Conservation (phyloP, 2,113 vertebrate species). For the Corydoras maculifer region DNA sequence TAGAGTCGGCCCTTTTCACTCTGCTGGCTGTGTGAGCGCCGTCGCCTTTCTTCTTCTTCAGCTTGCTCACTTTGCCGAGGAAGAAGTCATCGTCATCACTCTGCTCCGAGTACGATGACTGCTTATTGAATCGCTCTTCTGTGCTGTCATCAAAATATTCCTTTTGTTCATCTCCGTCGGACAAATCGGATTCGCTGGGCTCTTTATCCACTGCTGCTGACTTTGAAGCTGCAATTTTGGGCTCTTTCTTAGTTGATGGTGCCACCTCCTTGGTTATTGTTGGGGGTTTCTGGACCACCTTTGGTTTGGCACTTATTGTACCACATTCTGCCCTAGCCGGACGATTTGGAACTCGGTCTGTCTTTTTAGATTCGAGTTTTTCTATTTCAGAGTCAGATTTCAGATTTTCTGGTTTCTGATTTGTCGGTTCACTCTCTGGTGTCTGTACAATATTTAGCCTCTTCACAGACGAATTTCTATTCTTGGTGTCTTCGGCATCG, state of each 20-base stretch:
- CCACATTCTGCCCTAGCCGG: slow-evolving; percentile 10
- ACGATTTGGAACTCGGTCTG: not conserved
- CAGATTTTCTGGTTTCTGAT: not conserved
- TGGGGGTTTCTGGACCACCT: slow-evolving; percentile 10
- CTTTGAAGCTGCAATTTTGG: slow-evolving; percentile 26
- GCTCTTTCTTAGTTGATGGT: slow-evolving; percentile 18
- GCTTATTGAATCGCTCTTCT: slow-evolving; percentile 88
- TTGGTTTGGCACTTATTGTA: slow-evolving; percentile 11
- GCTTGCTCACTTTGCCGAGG: slow-evolving; percentile 81
- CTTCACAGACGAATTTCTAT: not conserved
- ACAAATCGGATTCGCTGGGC: slow-evolving; percentile 61
- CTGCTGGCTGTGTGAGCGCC: slow-evolving; percentile 29
- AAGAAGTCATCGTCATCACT: slow-evolving; percentile 85
- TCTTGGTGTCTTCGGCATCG: slow-evolving; percentile 11
- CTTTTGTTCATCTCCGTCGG: slow-evolving; percentile 58
- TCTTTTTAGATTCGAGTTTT: not conserved
- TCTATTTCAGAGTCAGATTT: not conserved
- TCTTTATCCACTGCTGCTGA: not conserved
- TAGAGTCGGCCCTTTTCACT: slow-evolving; percentile 32
- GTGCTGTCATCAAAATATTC: slow-evolving; percentile 91
- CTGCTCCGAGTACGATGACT: slow-evolving; percentile 79
- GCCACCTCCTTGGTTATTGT: slow-evolving; percentile 5
- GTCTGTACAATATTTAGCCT: not conserved
- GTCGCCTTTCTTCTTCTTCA: slow-evolving; percentile 66
- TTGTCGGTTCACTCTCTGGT: not conserved